phyloP scores from a whole-genome alignment of 2,888 invertebrate genomes.

The Meloe dianella region DNA sequence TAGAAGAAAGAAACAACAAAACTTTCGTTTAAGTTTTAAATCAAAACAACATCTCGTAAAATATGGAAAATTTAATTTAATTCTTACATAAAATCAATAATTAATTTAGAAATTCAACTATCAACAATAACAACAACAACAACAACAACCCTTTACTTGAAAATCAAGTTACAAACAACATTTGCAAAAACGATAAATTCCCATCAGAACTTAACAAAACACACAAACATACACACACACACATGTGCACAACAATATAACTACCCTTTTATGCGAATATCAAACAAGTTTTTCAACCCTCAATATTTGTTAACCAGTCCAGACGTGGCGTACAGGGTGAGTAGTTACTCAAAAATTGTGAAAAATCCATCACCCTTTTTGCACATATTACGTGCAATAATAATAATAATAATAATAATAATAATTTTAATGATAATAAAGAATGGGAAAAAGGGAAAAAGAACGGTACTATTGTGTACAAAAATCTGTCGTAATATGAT shows the following conservation, averaged over 20 bases:
- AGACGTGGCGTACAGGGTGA: neutral
- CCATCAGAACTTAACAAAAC: neutral
- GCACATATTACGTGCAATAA: no score
- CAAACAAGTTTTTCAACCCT: neutral
- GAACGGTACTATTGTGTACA: constrained; percentile 16
- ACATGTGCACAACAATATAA: no score
- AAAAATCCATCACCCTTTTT: neutral
- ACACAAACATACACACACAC: no score
- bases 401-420: neutral
- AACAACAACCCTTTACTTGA: no score
- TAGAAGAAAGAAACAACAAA: no score
- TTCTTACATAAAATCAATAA: neutral
- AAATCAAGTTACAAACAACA: neutral
- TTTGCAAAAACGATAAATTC: neutral
- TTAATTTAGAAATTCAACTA: neutral
- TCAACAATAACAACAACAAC: no score
- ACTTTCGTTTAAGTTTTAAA: neutral
- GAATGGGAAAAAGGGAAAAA: neutral
- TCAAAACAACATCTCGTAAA: neutral
- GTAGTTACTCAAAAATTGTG: neutral
- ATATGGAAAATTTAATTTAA: neutral
- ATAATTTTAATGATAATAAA: no score
- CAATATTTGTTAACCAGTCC: neutral
- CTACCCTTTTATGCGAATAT: neutral
- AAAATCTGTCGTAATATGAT: constrained; percentile 37